These are phyloP conservation scores for Mesorhabditis sp. DNA, from an alignment of 2,888 invertebrate genomes.

Conservation along the genomic window DNA sequence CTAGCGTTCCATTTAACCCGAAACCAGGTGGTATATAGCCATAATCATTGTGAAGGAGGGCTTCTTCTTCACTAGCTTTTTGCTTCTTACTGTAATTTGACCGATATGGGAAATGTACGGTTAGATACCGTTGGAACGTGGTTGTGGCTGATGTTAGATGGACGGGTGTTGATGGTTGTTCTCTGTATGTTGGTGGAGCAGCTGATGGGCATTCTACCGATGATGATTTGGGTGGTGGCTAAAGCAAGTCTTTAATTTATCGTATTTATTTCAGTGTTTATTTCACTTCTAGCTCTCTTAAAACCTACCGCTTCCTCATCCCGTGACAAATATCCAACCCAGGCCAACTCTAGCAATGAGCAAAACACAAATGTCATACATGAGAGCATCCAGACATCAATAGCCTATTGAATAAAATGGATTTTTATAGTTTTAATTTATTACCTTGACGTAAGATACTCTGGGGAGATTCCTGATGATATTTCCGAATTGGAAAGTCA, in stretches of 20 bases:
- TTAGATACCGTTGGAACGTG: neutral
- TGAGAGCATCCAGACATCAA: slow-evolving; percentile 57
- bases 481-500: slow-evolving; percentile 57
- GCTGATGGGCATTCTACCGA: neutral
- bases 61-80: slow-evolving; percentile 31
- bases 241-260: neutral
- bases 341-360: slow-evolving; percentile 55
- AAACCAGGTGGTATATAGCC: slow-evolving; percentile 57
- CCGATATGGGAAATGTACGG: too few species aligned
- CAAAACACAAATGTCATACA: slow-evolving; percentile 58
- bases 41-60: slow-evolving; percentile 53
- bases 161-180: slow-evolving; percentile 7
- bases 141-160: neutral
- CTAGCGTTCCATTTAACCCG: slow-evolving; percentile 36
- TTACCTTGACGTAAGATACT: slow-evolving; percentile 55
- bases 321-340: slow-evolving; percentile 54
- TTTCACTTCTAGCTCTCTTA: neutral
- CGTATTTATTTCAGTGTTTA: neutral
- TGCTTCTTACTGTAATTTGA: slow-evolving; percentile 17
- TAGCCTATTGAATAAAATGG: slow-evolving; percentile 25
- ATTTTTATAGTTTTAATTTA: neutral
- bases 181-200: neutral
- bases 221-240: neutral
- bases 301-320: slow-evolving; percentile 31
- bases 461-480: slow-evolving; percentile 56